Evolutionary conservation across 1,140 invertebrate species (phyloP).

Genomic region (Epicauta chinensis): DNA sequence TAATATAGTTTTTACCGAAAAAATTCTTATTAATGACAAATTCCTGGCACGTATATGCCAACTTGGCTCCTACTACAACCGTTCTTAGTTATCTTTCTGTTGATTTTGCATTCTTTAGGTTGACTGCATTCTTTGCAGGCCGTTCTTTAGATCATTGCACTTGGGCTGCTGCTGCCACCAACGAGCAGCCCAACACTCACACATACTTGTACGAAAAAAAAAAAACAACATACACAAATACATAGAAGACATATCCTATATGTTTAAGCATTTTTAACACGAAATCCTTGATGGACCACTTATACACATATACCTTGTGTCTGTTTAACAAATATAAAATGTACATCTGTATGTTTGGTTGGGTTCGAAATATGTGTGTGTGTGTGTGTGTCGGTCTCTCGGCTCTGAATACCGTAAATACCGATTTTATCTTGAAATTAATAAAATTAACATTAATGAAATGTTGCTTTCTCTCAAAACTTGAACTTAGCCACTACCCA

Average conservation of each 20-base stretch:
- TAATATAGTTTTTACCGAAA: too few relatives aligned
- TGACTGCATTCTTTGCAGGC: slow-evolving; percentile 32
- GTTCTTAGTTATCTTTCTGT: slow-evolving; percentile 29
- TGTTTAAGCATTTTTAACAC: slow-evolving; percentile 26
- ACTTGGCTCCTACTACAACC: slow-evolving; percentile 13
- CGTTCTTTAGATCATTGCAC: slow-evolving; percentile 33
- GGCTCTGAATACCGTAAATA: slow-evolving; percentile 16
- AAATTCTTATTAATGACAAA: slow-evolving; percentile 18
- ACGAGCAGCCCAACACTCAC: too few relatives aligned
- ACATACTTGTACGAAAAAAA: too few relatives aligned
- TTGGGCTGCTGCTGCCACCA: slow-evolving; percentile 6
- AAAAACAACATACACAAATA: too few relatives aligned
- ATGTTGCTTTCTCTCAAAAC: slow-evolving; percentile 15
- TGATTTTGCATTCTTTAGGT: slow-evolving; percentile 32
- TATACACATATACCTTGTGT: background rate
- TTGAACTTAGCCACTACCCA: background rate
- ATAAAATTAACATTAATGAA: slow-evolving; percentile 20
- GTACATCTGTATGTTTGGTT: too few relatives aligned
- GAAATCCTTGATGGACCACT: slow-evolving; percentile 28
- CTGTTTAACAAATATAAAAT: too few relatives aligned
- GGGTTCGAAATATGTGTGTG: too few relatives aligned
- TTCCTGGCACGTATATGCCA: slow-evolving; percentile 14
- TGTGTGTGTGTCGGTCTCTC: slow-evolving; percentile 6
- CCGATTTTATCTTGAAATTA: slow-evolving; percentile 19
- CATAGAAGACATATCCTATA: background rate